Evolutionary conservation across 2,113 vertebrate genomes (phyloP), one percentile per base, ranked within the genome.

Genomic region (Meles meles): DNA sequence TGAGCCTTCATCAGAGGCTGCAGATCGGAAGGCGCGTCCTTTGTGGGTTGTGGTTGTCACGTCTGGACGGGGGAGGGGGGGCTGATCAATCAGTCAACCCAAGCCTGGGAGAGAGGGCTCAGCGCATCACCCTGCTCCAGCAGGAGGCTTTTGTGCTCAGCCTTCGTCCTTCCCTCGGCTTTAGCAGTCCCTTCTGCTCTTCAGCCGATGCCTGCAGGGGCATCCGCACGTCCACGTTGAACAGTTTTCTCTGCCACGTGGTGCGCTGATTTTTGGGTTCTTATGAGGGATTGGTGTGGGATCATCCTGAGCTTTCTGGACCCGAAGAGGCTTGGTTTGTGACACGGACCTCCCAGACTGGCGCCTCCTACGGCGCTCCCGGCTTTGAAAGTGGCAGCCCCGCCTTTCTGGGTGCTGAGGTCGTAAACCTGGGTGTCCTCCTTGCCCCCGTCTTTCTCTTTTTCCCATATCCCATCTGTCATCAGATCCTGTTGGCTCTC

Each of bases 51-150:
- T 20, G 39, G 27, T 25, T 42, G 61, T 17, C 47, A 2, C 0
- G 2, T n/a, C 47, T 57, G 57, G 57, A 57, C 2, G 2, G 47
- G 69, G 57, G 57, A 57, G 0, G 2, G 47, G 69, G 91, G 27
- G 23, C 39, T 27, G 37, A 44, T 71, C 37, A 14, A 0, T 52
- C 15, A 2, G 27, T 52, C 15, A 3, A 63, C 63, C 34, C 0
- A 85, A 61, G n/a, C 18, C 1, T 5, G 39, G 57, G 65, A 10
- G 2, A 20, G 55, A 17, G 47, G 44, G 52, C 37, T 49, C 7
- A 2, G 17, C 0, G 1, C 0, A 0, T 20, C 49, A 5, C 20
- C 42, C 23, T 17, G 29, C 79, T 71, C 2, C 0, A 1, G 23
- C 79, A 18, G 61, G 65, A 47, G 84, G 42, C 47, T 2, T 86